A percentile compares a stretch with the other conserved stretches of the same genome.
Evolutionary conservation across 2,113 vertebrate genomes (phyloP).

Genomic region (Mesembrinibis cayennensis): DNA sequence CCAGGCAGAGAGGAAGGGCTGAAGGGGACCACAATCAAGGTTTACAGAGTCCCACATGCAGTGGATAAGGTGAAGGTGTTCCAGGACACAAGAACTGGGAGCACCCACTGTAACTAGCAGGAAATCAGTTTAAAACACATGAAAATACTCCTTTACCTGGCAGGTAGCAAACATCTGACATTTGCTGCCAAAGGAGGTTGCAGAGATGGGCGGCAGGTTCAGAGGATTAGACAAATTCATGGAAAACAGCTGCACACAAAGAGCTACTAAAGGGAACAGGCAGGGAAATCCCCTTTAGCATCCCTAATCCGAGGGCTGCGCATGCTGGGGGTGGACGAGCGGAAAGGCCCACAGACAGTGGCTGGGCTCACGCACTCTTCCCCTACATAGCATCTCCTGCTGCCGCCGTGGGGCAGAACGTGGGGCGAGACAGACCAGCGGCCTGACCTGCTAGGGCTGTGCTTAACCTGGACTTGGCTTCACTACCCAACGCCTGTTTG

Average conservation of each 20-base stretch:
- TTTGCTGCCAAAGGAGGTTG: neutral
- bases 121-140: neutral
- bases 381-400: neutral
- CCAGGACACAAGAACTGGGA: neutral
- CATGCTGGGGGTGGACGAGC: neutral
- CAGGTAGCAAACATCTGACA: neutral
- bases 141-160: neutral
- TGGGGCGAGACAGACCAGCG: neutral
- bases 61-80: neutral
- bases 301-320: rapidly evolving
- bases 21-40: neutral
- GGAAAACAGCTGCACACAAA: neutral
- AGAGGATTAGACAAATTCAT: neutral
- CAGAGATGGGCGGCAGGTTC: neutral
- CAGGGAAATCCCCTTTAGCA: neutral
- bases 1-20: neutral
- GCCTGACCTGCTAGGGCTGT: neutral
- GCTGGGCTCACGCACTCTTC: rapidly evolving
- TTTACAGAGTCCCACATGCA: neutral
- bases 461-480: neutral
- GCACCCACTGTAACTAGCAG: neutral
- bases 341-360: neutral
- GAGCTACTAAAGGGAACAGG: neutral
- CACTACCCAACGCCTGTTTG: neutral
- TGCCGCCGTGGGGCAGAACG: neutral